Conservation (phyloP, 92 coral and sea anemone genomes). For the Chrysogorgia sp. region DNA sequence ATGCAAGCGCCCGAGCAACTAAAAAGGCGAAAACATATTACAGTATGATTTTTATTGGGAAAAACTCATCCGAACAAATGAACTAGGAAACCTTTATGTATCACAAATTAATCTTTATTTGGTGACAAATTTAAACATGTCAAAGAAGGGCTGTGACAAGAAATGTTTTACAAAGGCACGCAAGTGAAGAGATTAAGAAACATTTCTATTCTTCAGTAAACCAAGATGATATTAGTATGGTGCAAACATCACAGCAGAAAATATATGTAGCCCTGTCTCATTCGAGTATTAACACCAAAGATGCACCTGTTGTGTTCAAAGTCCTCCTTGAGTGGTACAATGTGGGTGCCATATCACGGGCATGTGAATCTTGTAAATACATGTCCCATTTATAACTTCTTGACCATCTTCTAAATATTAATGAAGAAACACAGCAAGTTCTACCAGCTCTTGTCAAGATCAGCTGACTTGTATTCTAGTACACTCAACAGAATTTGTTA, state of each 20-base stretch:
- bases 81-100: constrained; percentile 41
- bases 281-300: neutral
- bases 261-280: neutral
- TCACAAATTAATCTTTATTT: constrained; percentile 31
- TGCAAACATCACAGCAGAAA: too few species aligned
- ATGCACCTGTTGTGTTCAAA: neutral
- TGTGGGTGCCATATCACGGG: constrained; percentile 16
- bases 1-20: constrained; percentile 54
- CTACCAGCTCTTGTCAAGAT: constrained; percentile 13
- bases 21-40: constrained; percentile 61
- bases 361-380: neutral
- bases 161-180: constrained; percentile 44
- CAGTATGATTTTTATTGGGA: constrained; percentile 63
- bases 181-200: constrained; percentile 3
- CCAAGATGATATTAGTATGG: too few species aligned
- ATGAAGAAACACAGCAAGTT: constrained; percentile 47
- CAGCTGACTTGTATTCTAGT: constrained; percentile 37
- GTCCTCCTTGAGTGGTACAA: constrained; percentile 35
- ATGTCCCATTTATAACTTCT: constrained; percentile 50
- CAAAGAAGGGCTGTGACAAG: constrained; percentile 51
- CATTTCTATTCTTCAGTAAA: neutral
- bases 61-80: constrained; percentile 25
- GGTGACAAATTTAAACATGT: constrained; percentile 9
- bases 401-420: constrained; percentile 46
- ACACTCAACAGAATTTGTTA: constrained; percentile 20